Base-by-base conservation (phyloP, 2,888 invertebrate species). In the Eupithecia subfuscata region DNA sequence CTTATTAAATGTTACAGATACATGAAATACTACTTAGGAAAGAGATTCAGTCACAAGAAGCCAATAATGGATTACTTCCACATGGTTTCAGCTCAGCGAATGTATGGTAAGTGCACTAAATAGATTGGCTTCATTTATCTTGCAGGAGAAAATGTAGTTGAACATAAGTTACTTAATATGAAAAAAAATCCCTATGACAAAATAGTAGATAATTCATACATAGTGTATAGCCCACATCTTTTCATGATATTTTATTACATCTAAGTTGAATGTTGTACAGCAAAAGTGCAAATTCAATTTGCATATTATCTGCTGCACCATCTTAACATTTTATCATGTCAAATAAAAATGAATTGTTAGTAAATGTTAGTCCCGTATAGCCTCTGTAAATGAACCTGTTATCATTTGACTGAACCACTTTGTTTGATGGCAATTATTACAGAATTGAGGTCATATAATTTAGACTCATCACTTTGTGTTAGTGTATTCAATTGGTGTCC, bases 51-150 rank as follows among this genome's bases (percentile, higher is more conserved):
- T 85, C 96, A 96, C 80, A 96, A 96, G 84, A 95, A 95, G 65
- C 96, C 97, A 18, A 96, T 97, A 74, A 98, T 98, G 97, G 98
- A 98, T 91, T 97, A 97, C 88, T 87, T 97, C 69, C 95, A 96
- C 81, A 94, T 96, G 89, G 92, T 96, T 83, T 95, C 95, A 82
- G 97, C 97, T 71, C 97, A 97, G 90, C 97, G 97, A 88, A 98
- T 98, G 89, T 98, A 98, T 95, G 98, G 98, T 96, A 93, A 91
- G 95, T 87, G 40, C 34, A 34, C 11, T 3, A 3, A 64, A 68
- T 25, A 43, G 7, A 67, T n/a, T 22, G n/a, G n/a, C n/a, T 2
- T n/a, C 5, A 30, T 34, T 7, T 63, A 5, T 30, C 30, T 63
- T 63, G 30, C 22, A 12, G 3, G 11, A 3, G 56, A 56, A 22